phyloP scores from a whole-genome alignment of 1,140 invertebrate species.

The Theocolax elegans region DNA sequence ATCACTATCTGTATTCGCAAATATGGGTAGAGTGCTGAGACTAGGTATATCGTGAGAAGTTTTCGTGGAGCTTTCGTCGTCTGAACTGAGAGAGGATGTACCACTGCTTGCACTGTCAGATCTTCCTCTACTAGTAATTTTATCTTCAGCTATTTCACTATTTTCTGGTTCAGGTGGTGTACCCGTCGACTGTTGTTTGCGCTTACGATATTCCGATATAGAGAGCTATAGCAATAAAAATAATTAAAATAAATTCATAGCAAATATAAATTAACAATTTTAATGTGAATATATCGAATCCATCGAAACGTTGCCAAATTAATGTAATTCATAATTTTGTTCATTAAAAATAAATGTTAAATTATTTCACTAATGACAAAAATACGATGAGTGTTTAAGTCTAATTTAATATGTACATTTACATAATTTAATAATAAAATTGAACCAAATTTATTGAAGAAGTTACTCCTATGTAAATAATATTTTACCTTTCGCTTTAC shows the following conservation, averaged over 20 bases:
- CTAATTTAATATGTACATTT: too few relatives aligned
- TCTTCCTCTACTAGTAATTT: slow-evolving; percentile 58
- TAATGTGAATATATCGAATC: too few relatives aligned
- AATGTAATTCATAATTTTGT: too few relatives aligned
- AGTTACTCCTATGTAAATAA: background rate
- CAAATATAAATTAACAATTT: too few relatives aligned
- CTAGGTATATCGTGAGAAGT: slow-evolving; percentile 53
- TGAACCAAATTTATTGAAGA: slow-evolving; percentile 3
- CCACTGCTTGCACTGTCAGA: slow-evolving; percentile 69
- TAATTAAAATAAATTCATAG: background rate
- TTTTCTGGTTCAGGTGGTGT: slow-evolving; percentile 61
- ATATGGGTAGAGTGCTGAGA: slow-evolving; percentile 60
- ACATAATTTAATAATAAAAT: too few relatives aligned
- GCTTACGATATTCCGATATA: slow-evolving; percentile 77
- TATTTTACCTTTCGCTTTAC: slow-evolving; percentile 68
- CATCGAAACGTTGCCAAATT: too few relatives aligned
- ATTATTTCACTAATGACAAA: too few relatives aligned
- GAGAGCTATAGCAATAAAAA: slow-evolving; percentile 70
- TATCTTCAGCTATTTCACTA: slow-evolving; percentile 58
- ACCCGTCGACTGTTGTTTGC: slow-evolving; percentile 69
- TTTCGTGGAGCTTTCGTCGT: slow-evolving; percentile 64
- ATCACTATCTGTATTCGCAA: slow-evolving; percentile 56
- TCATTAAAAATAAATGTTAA: too few relatives aligned
- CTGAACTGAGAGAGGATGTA: slow-evolving; percentile 67
- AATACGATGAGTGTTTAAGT: too few relatives aligned